phyloP scores from a whole-genome alignment of 2,888 invertebrate genomes.

The Philaethria dido region DNA sequence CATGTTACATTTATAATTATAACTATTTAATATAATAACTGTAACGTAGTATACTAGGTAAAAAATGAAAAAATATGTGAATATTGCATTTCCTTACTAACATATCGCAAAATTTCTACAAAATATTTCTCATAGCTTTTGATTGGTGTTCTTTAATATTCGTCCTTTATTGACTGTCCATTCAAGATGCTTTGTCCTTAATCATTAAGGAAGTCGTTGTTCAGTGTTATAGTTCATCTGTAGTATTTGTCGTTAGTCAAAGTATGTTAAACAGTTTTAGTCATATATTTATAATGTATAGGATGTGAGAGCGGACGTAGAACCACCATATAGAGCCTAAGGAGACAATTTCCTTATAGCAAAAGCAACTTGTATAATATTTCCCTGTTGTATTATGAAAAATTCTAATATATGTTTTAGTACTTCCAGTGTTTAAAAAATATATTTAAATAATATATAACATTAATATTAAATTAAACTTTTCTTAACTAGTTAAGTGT shows the following conservation, averaged over 20 bases:
- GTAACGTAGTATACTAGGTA: background rate
- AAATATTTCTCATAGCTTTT: background rate
- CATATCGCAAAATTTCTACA: background rate
- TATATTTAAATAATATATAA: background rate
- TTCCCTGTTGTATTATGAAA: background rate
- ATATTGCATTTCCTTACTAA: background rate
- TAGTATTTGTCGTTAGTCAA: background rate
- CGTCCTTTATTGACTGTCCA: background rate
- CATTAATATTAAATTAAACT: background rate
- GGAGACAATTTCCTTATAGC: conserved; percentile 1
- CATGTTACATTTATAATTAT: background rate
- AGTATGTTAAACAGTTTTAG: background rate
- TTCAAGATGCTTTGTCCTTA: background rate
- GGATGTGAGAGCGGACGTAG: background rate
- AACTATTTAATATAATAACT: background rate
- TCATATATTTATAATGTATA: background rate
- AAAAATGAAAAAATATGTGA: background rate
- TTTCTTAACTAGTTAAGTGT: background rate
- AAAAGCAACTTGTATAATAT: conserved; percentile 3
- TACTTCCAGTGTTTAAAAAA: too few species aligned
- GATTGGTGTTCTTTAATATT: background rate
- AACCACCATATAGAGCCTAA: background rate
- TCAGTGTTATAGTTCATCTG: background rate
- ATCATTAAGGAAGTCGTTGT: background rate
- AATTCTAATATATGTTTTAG: too few species aligned